Percentiles rank a stretch among this genome's conserved stretches.
Evolutionary conservation across 2,888 invertebrate genomes (phyloP).

Genomic region (Omphaloscelis lunosa): DNA sequence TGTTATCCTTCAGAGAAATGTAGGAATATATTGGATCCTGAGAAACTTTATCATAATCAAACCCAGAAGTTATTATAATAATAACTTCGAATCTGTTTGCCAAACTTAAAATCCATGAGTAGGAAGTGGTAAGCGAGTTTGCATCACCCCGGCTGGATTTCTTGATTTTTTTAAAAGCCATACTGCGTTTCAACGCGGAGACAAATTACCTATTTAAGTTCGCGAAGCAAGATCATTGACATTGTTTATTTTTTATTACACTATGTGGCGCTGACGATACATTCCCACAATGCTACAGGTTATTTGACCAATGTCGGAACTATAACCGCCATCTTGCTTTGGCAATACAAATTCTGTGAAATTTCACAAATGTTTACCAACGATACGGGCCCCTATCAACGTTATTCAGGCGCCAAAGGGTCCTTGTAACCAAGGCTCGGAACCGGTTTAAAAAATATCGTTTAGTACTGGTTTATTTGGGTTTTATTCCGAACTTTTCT

Average conservation of each 20-base stretch:
- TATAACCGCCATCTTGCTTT: neutral
- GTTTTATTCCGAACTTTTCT: no score
- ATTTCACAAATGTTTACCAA: neutral
- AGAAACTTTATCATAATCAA: no score
- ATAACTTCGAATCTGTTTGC: neutral
- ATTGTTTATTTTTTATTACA: conserved; percentile 1
- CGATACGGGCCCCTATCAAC: neutral
- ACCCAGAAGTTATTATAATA: no score
- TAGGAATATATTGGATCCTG: neutral
- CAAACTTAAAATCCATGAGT: conserved; percentile 24
- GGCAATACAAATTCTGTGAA: neutral
- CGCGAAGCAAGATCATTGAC: conserved; percentile 27
- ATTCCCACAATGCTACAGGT: neutral
- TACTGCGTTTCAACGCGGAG: conserved; percentile 67
- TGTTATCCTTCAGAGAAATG: neutral
- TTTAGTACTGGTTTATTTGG: no score
- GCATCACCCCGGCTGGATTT: conserved; percentile 67
- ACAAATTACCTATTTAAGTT: conserved; percentile 65
- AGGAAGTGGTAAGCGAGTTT: conserved; percentile 33
- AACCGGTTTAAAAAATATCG: no score
- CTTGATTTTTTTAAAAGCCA: conserved; percentile 75
- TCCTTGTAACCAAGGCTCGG: neutral
- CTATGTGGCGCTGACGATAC: no score
- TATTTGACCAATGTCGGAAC: neutral
- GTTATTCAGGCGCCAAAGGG: neutral